Base-by-base conservation (phyloP, 2,888 invertebrate species). In the Aspidiotus rigidus region DNA sequence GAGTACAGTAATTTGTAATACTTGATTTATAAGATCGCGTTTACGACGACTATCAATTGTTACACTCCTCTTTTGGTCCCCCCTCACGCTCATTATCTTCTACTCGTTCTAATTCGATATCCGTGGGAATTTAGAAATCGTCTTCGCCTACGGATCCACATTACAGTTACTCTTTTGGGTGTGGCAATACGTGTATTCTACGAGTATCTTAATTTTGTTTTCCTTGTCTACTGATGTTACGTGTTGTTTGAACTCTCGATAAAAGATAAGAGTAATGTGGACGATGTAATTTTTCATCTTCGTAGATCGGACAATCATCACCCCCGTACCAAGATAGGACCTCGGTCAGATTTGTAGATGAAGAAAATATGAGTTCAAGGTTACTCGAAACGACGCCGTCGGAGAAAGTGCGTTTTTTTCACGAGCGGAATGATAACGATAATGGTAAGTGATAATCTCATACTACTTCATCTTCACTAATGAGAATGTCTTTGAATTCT, bases 1-100 rank as follows among this genome's bases (percentile, higher is more conserved):
- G 57, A 42, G 57, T 66, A 59, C 41, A 66, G 66, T 66, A 57
- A 66, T 66, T 66, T 66, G 57, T 66, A 66, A 59, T 42, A 28
- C 57, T 57, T 59, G 66, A 66, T 66, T 57, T 66, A 66, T 66
- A 66, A 66, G 66, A 59, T 66, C 66, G 66, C 66, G 66, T 66
- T 66, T 59, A 57, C 66, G 40, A 44, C 66, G 17, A 59, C 66
- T 66, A 66, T 66, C 59, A 66, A 42, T 66, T 66, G 39, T 56
- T 56, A 10, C 16, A 3, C 56, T 56, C 17, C 56, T n/a, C 17
- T 16, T 56, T 56, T 56, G 2, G n/a, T 56, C 15, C 17, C 10
- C 16, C 17, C 2, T 56, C 1, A 5, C 16, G 9, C 17, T 56
- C 16, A 5, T 56, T 56, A 15, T 56, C 10, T 56, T 56, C 7